Percentiles rank a stretch among this genome's conserved stretches.
These are phyloP conservation scores for Brachyistius frenatus DNA, from an alignment of 2,113 vertebrate genomes.

Conservation along the genomic window DNA sequence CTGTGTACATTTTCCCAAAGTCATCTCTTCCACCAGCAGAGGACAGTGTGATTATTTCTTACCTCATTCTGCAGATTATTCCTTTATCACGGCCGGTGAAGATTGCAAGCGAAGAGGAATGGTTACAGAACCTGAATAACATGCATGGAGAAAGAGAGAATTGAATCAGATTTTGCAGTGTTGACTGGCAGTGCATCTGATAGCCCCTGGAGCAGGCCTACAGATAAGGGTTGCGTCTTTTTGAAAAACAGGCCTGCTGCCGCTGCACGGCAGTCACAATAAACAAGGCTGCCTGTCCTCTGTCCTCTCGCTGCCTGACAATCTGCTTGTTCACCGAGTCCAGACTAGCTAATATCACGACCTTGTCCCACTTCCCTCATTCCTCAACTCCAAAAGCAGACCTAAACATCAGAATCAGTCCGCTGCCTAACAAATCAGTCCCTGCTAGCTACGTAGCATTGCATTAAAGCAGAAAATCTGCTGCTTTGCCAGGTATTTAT, in stretches of 20 bases:
- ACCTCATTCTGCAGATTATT: constrained; percentile 76
- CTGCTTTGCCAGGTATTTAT: constrained; percentile 48
- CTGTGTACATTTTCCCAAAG: constrained; percentile 66
- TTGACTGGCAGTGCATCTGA: constrained; percentile 83
- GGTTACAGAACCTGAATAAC: constrained; percentile 74
- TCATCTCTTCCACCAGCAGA: constrained; percentile 69
- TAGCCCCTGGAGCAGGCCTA: constrained; percentile 75
- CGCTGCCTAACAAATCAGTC: constrained; percentile 16
- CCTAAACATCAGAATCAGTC: constrained; percentile 3
- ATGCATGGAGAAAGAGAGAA: constrained; percentile 71
- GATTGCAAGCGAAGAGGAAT: constrained; percentile 63
- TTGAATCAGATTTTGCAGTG: constrained; percentile 76
- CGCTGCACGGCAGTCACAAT: neutral
- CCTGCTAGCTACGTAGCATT: constrained; percentile 17
- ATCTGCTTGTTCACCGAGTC: constrained; percentile 30
- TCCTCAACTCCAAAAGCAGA: constrained; percentile 22
- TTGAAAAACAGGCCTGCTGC: constrained; percentile 77
- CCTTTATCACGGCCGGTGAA: constrained; percentile 73
- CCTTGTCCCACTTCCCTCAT: constrained; percentile 42
- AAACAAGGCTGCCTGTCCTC: constrained; percentile 21
- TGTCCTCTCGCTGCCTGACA: constrained; percentile 27
- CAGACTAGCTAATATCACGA: constrained; percentile 24
- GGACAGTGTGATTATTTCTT: constrained; percentile 79
- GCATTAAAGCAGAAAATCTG: constrained; percentile 28
- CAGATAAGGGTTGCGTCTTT: constrained; percentile 80